Conservation (phyloP, 2,888 invertebrate species). For the Nyleta sp. region DNA sequence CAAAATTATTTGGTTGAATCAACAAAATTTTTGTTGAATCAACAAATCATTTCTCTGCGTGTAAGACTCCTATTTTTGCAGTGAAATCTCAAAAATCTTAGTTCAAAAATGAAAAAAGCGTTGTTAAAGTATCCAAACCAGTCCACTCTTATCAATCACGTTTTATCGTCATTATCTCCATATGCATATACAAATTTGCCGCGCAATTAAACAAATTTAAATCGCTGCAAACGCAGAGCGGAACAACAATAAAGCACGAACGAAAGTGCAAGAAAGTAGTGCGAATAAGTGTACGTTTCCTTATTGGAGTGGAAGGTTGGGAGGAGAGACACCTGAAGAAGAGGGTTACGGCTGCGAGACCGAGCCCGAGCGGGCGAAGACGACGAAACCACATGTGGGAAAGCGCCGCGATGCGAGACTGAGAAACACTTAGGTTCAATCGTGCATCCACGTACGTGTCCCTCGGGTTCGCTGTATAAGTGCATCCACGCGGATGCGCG, state of each 20-base stretch:
- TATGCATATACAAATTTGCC: background rate
- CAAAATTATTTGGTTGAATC: too few relatives aligned
- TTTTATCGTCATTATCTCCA: too few relatives aligned
- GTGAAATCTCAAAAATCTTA: too few relatives aligned
- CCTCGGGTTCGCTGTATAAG: conserved; percentile 18
- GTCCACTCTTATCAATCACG: too few relatives aligned
- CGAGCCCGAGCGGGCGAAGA: conserved; percentile 60
- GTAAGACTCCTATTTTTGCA: too few relatives aligned
- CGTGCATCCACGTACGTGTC: conserved; percentile 46
- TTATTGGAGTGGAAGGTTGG: conserved; percentile 34
- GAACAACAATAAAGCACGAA: conserved; percentile 23
- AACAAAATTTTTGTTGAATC: too few relatives aligned
- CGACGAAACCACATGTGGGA: conserved; percentile 66
- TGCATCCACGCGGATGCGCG: conserved; percentile 18
- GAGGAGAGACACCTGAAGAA: conserved; percentile 51
- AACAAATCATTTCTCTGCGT: too few relatives aligned
- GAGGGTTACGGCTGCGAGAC: conserved; percentile 62
- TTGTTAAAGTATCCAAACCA: too few relatives aligned
- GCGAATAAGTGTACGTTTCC: conserved; percentile 49
- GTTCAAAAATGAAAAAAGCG: too few relatives aligned
- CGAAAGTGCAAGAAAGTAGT: conserved; percentile 61
- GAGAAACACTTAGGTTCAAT: conserved; percentile 66
- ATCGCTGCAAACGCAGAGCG: conserved; percentile 11
- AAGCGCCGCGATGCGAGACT: conserved; percentile 68
- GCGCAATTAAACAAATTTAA: conserved; percentile 21